Percentiles rank a stretch among this genome's conserved stretches.
Conservation (phyloP, 2,113 vertebrate genomes). For the Marmota flaviventris region DNA sequence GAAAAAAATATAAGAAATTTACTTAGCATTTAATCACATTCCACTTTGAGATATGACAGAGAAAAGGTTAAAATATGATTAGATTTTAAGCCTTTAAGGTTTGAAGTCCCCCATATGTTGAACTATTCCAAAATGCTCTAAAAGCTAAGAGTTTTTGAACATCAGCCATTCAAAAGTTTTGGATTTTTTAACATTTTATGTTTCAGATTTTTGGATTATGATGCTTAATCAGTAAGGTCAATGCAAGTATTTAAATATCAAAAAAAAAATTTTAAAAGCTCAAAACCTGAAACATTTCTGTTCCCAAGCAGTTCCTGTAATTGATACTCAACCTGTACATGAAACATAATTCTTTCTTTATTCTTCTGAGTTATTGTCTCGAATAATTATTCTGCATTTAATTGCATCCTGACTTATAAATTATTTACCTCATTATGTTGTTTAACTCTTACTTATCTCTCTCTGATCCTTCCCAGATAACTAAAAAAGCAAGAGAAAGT, state of each 20-base stretch:
- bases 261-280: neutral
- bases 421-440: too few relatives aligned
- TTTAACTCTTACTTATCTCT: too few relatives aligned
- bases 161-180: neutral
- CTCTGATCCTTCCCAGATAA: too few relatives aligned
- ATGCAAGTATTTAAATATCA: too few relatives aligned
- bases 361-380: too few relatives aligned
- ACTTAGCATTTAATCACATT: constrained; percentile 10
- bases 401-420: too few relatives aligned
- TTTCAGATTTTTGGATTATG: neutral
- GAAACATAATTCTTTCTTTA: neutral
- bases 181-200: neutral
- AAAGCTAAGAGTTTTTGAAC: neutral
- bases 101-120: neutral
- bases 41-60: neutral
- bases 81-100: neutral
- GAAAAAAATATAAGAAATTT: neutral
- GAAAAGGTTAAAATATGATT: neutral
- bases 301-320: too few relatives aligned
- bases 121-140: neutral
- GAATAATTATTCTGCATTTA: too few relatives aligned
- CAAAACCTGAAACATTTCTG: neutral
- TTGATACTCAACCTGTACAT: too few relatives aligned
- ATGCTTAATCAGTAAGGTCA: too few relatives aligned
- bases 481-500: too few relatives aligned